Percentiles rank a stretch among this genome's conserved stretches.
phyloP scores from a whole-genome alignment of 1,140 invertebrate species.

The Himalopsyche phryganea region DNA sequence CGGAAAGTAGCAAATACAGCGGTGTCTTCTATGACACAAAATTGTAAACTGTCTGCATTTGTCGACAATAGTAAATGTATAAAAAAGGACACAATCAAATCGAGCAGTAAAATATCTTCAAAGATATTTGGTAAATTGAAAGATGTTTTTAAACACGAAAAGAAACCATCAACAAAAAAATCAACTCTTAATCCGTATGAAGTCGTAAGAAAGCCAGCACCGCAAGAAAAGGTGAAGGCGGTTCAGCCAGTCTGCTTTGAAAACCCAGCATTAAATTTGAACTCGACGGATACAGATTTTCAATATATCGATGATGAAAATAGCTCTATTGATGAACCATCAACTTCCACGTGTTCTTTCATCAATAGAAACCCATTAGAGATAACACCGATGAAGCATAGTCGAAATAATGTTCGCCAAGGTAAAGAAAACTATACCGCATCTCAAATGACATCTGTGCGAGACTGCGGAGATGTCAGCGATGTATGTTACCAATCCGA shows the following conservation, averaged over 20 bases:
- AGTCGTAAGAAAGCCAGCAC: conserved; percentile 43
- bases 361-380: conserved; percentile 15
- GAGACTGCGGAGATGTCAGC: conserved; percentile 15
- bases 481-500: conserved; percentile 18
- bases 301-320: conserved; percentile 42
- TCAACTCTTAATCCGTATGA: conserved; percentile 47
- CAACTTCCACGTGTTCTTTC: not conserved
- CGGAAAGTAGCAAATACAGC: conserved; percentile 1
- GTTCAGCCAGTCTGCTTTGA: conserved; percentile 41
- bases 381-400: conserved; percentile 23
- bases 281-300: conserved; percentile 50
- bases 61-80: conserved; percentile 1
- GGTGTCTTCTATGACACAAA: conserved; percentile 10
- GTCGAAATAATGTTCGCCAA: conserved; percentile 2
- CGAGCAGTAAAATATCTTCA: conserved; percentile 42
- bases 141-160: conserved; percentile 49
- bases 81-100: conserved; percentile 16
- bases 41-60: conserved; percentile 16
- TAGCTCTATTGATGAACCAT: not conserved
- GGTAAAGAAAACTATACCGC: conserved; percentile 22
- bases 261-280: conserved; percentile 47
- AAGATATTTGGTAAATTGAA: conserved; percentile 50
- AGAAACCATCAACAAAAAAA: conserved; percentile 34
- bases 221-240: conserved; percentile 38
- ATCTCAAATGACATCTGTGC: conserved; percentile 5